Evolutionary conservation across 2,113 vertebrate species (phyloP), one percentile per base, ranked within the genome.

Genomic region (Cranoglanis bouderius): DNA sequence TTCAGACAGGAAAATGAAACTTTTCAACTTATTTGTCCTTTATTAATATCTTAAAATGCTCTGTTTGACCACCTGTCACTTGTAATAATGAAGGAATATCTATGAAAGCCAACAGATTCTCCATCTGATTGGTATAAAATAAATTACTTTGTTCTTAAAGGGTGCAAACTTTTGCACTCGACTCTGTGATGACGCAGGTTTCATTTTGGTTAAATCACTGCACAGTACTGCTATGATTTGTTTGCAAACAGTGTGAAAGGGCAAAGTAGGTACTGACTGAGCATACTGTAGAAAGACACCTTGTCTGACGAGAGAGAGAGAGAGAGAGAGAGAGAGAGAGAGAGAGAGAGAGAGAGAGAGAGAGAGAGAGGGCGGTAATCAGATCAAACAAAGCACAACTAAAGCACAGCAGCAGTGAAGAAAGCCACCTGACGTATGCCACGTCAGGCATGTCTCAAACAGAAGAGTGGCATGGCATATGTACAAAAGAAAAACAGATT

Each of bases 231-330:
- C 77, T 59, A 9, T 43, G 77, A 19, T 67, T 85, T 89, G 61
- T 65, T 87, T 84, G 49, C 18, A 87, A 29, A 61, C 35, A 35
- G 40, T 83, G 46, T 49, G 24, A n/a, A n/a, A 49, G 86, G 57
- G 67, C 40, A 89, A 61, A 90, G 32, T 72, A 75, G 40, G 61
- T 75, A n/a, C n/a, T n/a, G 67, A 90, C 24, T 59, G 72, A 67
- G 72, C 67, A 6, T 85, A 87, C 88, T 88, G 88, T 90, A 77
- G 81, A 91, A 88, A 86, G 83, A 91, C 72, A 70, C 40, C n/a
- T 87, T 8, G 14, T 67, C 82, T 87, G 74, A 75, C 1, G 0
- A 59, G 29, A 8, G 77, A 40, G 19, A 40, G 35, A 40, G 13
- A 67, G 35, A 83, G 63, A n/a, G 82, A 67, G 38, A 6, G 78